phyloP scores from a whole-genome alignment of 1,140 invertebrate genomes.

The Daktulosphaira vitifoliae region DNA sequence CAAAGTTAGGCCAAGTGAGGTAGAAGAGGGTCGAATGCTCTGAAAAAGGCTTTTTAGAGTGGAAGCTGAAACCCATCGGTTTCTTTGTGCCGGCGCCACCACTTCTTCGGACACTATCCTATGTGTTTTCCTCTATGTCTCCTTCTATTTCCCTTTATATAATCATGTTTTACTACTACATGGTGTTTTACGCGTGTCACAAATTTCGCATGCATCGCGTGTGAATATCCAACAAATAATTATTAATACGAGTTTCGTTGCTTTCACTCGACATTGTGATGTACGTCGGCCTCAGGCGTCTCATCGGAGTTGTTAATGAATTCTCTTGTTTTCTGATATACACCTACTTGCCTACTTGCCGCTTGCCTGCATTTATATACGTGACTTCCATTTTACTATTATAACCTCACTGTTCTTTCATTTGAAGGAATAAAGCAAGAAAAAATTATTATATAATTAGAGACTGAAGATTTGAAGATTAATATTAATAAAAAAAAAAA shows the following conservation, averaged over 20 bases:
- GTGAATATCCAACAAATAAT: not conserved
- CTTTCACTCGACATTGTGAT: not conserved
- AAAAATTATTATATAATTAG: too few species aligned
- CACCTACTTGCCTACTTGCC: not conserved
- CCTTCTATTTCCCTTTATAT: too few species aligned
- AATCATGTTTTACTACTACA: not conserved
- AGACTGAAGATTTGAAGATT: too few species aligned
- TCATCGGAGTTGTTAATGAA: conserved; percentile 20
- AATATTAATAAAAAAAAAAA: too few species aligned
- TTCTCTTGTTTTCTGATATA: conserved; percentile 17
- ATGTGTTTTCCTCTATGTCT: not conserved
- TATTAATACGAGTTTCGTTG: conserved; percentile 3
- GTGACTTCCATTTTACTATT: too few species aligned
- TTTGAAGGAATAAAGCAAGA: too few species aligned
- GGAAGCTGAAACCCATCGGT: not conserved
- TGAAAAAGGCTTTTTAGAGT: not conserved
- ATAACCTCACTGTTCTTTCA: too few species aligned
- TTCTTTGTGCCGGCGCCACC: conserved; percentile 30
- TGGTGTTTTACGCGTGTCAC: conserved; percentile 6
- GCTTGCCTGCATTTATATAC: not conserved
- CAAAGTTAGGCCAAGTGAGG: not conserved
- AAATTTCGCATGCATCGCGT: not conserved
- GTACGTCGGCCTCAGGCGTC: not conserved
- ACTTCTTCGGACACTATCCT: conserved; percentile 12
- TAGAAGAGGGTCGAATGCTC: not conserved